These are phyloP conservation scores for Trichogramma evanescens DNA, from an alignment of 2,888 invertebrate genomes.

Conservation along the genomic window DNA sequence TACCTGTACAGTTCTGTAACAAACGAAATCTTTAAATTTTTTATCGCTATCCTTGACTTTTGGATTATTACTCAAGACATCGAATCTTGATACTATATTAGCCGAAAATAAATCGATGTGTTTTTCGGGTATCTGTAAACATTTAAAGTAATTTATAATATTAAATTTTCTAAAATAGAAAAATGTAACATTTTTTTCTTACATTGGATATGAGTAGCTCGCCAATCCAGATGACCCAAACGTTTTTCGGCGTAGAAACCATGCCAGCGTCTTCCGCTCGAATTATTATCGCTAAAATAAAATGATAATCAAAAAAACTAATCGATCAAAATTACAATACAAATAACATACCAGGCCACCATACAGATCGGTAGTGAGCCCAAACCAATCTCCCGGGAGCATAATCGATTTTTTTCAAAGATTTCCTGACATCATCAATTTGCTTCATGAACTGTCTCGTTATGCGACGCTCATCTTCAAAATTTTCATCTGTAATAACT, in stretches of 20 bases:
- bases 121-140: conserved; percentile 29
- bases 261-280: conserved; percentile 37
- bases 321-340: not conserved
- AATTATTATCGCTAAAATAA: conserved; percentile 30
- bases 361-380: conserved; percentile 35
- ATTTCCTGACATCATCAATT: not conserved
- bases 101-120: conserved; percentile 32
- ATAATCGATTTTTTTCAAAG: conserved; percentile 1
- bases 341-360: conserved; percentile 38
- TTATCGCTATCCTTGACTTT: conserved; percentile 4
- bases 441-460: conserved; percentile 15
- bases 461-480: conserved; percentile 8
- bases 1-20: conserved; percentile 19
- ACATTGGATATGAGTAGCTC: conserved; percentile 33
- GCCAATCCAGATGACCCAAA: conserved; percentile 39
- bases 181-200: not conserved
- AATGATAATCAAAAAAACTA: conserved; percentile 11
- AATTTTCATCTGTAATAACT: conserved; percentile 11
- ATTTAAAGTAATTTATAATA: not conserved
- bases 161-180: not conserved
- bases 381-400: conserved; percentile 36
- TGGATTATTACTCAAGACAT: conserved; percentile 6
- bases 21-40: conserved; percentile 12
- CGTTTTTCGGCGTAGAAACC: conserved; percentile 27
- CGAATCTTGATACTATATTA: conserved; percentile 26